A percentile compares a stretch with the other conserved stretches of the same genome.
Evolutionary conservation across 2,113 vertebrate species (phyloP).

Genomic region (Eclectus roratus): DNA sequence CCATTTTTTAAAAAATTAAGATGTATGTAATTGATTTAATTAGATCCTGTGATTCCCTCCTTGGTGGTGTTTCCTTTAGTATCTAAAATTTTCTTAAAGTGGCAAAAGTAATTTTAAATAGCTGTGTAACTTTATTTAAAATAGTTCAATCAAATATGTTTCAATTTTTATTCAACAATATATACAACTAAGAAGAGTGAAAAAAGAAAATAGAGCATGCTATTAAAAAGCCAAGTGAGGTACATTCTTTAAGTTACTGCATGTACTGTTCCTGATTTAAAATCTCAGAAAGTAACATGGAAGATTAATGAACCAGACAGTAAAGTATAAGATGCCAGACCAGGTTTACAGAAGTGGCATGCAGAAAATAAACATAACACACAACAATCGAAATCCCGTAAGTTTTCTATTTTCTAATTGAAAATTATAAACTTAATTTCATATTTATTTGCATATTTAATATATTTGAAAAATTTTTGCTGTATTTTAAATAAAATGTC

Average conservation of each 20-base stretch:
- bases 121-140: neutral
- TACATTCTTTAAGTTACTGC: neutral
- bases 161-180: neutral
- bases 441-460: neutral
- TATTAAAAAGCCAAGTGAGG: conserved; percentile 18
- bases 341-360: neutral
- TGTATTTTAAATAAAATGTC: neutral
- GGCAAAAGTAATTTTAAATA: conserved; percentile 13
- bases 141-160: neutral
- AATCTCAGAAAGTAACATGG: conserved; percentile 35
- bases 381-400: neutral
- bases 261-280: neutral
- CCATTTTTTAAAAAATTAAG: neutral
- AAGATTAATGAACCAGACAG: conserved; percentile 34
- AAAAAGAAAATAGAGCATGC: neutral
- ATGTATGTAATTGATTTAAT: neutral
- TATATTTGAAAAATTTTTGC: neutral
- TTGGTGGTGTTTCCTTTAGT: neutral
- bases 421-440: neutral
- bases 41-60: neutral
- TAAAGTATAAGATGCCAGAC: neutral
- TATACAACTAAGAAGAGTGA: neutral
- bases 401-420: neutral
- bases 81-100: neutral
- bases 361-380: neutral